These are phyloP conservation scores for Pyxicephalus adspersus DNA, from an alignment of 2,113 vertebrate genomes.

Conservation along the genomic window DNA sequence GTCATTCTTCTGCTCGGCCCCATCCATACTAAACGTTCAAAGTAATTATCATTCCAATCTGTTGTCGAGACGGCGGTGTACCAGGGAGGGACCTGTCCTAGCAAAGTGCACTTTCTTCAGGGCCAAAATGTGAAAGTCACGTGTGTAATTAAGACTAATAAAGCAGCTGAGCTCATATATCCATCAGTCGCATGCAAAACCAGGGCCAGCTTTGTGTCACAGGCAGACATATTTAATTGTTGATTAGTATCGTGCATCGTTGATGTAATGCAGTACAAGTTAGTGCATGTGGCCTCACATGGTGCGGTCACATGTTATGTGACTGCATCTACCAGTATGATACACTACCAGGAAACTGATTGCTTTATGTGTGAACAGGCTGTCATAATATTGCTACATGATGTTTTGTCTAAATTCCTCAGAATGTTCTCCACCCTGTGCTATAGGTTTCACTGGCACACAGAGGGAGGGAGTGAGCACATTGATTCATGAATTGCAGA, in stretches of 20 bases:
- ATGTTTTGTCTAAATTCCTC: background rate
- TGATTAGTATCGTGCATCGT: background rate
- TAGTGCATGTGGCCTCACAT: constrained; percentile 13
- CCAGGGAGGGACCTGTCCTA: constrained; percentile 16
- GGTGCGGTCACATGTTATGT: background rate
- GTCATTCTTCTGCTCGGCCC: constrained; percentile 21
- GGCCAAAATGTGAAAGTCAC: constrained; percentile 43
- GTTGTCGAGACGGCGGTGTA: constrained; percentile 6
- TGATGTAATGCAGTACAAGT: constrained; percentile 5
- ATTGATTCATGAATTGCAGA: too few relatives aligned
- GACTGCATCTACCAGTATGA: background rate
- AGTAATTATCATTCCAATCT: constrained; percentile 52
- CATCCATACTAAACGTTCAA: constrained; percentile 26
- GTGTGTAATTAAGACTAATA: background rate
- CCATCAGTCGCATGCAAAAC: background rate
- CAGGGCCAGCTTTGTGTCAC: background rate
- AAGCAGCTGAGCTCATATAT: constrained; percentile 4
- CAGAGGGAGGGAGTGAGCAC: too few relatives aligned
- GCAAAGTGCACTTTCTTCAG: constrained; percentile 23
- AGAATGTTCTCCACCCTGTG: too few relatives aligned
- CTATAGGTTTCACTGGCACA: too few relatives aligned
- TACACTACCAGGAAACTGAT: background rate
- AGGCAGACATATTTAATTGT: background rate
- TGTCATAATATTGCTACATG: background rate
- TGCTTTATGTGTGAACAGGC: background rate